Base-by-base conservation (phyloP, 2,888 invertebrate species). In the Tipula confusa region DNA sequence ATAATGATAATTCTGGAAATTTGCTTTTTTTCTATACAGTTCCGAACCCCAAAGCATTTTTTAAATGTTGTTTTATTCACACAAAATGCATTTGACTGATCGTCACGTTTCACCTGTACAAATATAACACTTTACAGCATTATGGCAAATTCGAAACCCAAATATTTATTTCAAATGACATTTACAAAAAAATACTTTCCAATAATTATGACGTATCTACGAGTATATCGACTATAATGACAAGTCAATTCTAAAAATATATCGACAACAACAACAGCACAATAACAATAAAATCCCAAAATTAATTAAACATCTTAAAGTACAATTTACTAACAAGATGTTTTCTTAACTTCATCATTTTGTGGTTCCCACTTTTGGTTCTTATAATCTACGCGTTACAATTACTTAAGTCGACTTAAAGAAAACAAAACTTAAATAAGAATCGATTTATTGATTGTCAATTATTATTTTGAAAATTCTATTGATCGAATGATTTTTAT, bases 381-480 rank as follows among this genome's bases (percentile, higher is more conserved):
- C n/a, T n/a, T n/a, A n/a, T 24, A 2, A 9, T 15, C 5, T 43
- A 43, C n/a, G 24, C 64, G 64, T 24, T 64, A 64, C 64, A 64
- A 64, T 64, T 64, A 64, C 64, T 64, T 64, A 64, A 24, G 64
- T 64, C 64, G 64, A 64, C 24, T 24, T 18, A 64, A 64, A 64
- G 24, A 64, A 64, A 18, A 64, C 64, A 64, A 64, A 64, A 64
- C 64, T 9, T n/a, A 43, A 3, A 43, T 64, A 64, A 24, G 24
- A 64, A 24, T 64, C 64, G 64, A 64, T 64, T 64, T 64, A 64
- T 64, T 64, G 64, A 64, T 64, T 64, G 64, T 64, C 64, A 64
- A 64, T 64, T 64, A 43, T 43, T n/a, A 43, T 43, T 43, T 24
- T 64, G 64, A 64, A 64, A 64, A 64, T 64, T 43, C 64, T 64